Conservation (phyloP, 1,140 invertebrate genomes). For the Berghia stephanieae region DNA sequence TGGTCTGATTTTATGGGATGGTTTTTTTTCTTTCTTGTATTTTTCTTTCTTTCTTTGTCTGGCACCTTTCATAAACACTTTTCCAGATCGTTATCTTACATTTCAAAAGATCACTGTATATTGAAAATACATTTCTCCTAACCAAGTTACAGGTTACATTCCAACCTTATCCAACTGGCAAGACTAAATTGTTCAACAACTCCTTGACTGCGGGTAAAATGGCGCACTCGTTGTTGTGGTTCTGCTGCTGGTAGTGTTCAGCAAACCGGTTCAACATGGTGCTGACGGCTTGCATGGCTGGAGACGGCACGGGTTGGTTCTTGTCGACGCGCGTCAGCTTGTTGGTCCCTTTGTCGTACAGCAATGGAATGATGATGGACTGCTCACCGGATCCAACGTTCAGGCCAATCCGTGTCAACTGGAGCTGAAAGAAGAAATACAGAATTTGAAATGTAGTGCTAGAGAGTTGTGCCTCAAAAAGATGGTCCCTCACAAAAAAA, state of each 20-base stretch:
- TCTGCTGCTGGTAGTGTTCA: conserved; percentile 69
- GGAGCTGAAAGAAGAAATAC: conserved; percentile 73
- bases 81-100: no score
- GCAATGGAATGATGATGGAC: conserved; percentile 84
- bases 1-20: no score
- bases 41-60: no score
- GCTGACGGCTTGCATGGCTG: conserved; percentile 68
- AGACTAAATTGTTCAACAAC: conserved; percentile 78
- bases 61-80: no score
- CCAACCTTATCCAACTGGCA: conserved; percentile 46
- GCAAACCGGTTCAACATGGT: conserved; percentile 78
- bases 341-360: conserved; percentile 88
- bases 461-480: not conserved
- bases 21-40: no score
- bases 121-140: no score
- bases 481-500: not conserved
- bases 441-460: no score
- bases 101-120: no score
- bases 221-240: conserved; percentile 79
- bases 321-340: conserved; percentile 84
- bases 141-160: no score
- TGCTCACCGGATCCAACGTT: conserved; percentile 73
- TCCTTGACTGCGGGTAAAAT: conserved; percentile 89
- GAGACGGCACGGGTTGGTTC: conserved; percentile 69
- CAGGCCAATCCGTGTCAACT: conserved; percentile 80